Conservation (phyloP, 2,113 vertebrate species). For the pig (Sus scrofa) region DNA sequence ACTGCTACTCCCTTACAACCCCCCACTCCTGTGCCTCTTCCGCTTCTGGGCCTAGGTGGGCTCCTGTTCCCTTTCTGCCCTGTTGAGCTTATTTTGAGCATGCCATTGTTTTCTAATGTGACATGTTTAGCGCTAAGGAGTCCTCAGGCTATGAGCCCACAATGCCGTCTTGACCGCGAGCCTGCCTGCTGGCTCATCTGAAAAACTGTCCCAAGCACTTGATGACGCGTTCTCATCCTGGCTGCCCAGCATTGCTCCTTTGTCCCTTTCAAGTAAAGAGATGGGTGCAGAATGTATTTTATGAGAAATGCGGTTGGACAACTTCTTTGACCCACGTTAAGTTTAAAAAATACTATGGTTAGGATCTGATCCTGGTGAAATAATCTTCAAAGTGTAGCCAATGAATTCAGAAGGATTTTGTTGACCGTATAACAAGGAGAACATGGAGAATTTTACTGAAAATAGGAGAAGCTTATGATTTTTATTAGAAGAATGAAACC, state of each 20-base stretch:
- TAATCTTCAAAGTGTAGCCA: not conserved
- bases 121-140: constrained; percentile 34
- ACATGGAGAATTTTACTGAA: constrained; percentile 29
- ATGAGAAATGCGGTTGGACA: constrained; percentile 23
- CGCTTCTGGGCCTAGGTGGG: not conserved
- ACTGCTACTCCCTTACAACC: not conserved
- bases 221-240: not conserved
- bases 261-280: constrained; percentile 26
- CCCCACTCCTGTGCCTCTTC: not conserved
- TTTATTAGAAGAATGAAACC: constrained; percentile 13
- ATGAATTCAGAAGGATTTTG: constrained; percentile 37
- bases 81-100: not conserved
- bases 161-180: not conserved
- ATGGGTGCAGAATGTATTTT: not conserved
- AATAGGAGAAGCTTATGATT: constrained; percentile 24
- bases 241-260: not conserved
- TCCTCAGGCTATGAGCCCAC: not conserved
- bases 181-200: not conserved
- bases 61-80: not conserved
- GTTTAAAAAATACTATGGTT: not conserved
- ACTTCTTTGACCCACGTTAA: not conserved
- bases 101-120: not conserved
- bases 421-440: not conserved
- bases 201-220: not conserved
- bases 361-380: constrained; percentile 22